Base-by-base conservation (phyloP, 1,140 invertebrate species). In the Latrodectus geometricus region DNA sequence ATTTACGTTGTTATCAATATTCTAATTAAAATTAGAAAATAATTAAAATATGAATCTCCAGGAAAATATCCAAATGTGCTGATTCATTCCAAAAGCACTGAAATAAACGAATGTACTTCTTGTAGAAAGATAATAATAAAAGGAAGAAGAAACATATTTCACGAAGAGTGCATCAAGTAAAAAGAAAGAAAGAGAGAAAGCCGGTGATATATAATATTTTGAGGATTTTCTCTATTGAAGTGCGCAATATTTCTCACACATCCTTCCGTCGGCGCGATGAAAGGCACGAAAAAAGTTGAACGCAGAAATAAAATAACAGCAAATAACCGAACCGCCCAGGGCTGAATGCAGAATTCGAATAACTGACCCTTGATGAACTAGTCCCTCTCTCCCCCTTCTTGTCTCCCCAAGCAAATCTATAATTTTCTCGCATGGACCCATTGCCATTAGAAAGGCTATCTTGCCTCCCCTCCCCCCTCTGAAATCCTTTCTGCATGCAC, bases 391-490 rank as follows among this genome's bases (percentile, higher is more conserved):
- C 1, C 20, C 56, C 48, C 76, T 48, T 50, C 50, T 81, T 70
- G 11, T 52, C 79, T 66, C 54, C 56, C 9, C 8, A 48, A 54
- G 68, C 79, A 70, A 48, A 65, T 50, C 69, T 66, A 66, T 81
- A 81, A 81, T 81, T 81, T 81, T 81, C 79, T 81, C 68, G 79
- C 79, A 66, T 66, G 21, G 48, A 15, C 49, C 66, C 66, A 54
- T 49, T 35, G 66, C 65, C 68, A 70, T 70, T 80, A 66, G 21
- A 20, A 23, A 21, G 5, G 12, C 21, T 12, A 20, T 50, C n/a
- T n/a, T 21, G 35, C 23, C n/a, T 23, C 23, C 56, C 50, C 48
- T n/a, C 66, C 68, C 79, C 35, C 50, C 79, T 23, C 11, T 14
- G 11, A 61, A 61, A 11, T 61, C 17, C 54, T 61, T 61, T 35